Conservation (phyloP, 1,140 invertebrate species). For the Aleiodes sp. region DNA sequence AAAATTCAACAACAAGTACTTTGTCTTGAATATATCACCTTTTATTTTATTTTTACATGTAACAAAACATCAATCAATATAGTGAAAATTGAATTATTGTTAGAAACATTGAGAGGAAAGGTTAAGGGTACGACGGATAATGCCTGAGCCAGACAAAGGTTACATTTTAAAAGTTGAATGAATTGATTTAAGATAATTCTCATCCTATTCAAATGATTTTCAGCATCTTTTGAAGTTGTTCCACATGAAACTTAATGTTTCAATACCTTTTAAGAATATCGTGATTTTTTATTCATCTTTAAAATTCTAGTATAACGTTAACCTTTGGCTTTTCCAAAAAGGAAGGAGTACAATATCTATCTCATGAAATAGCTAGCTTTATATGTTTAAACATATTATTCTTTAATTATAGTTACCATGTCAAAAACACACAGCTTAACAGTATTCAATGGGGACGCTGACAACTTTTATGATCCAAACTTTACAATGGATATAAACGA, state of each 20-base stretch:
- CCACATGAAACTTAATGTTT: not conserved
- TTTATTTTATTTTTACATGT: not conserved
- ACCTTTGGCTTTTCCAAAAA: no score
- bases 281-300: no score
- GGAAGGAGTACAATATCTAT: no score
- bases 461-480: conserved; percentile 75
- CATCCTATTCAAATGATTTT: not conserved
- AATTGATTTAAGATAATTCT: not conserved
- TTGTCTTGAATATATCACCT: not conserved
- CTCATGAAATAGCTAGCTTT: no score
- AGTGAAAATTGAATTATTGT: not conserved
- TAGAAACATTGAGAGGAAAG: not conserved
- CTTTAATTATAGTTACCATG: conserved; percentile 59
- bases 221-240: not conserved
- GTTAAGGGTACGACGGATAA: conserved; percentile 16
- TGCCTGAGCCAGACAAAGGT: conserved; percentile 10
- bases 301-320: no score
- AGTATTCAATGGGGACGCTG: conserved; percentile 71
- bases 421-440: conserved; percentile 69
- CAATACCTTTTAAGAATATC: no score
- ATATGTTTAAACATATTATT: no score
- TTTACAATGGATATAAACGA: conserved; percentile 79
- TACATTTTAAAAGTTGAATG: conserved; percentile 1
- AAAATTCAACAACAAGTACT: not conserved
- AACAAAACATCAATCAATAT: not conserved